A percentile compares a stretch with the other conserved stretches of the same genome.
phyloP scores from a whole-genome alignment of 2,888 invertebrate genomes.

The Calliopum simillimum region DNA sequence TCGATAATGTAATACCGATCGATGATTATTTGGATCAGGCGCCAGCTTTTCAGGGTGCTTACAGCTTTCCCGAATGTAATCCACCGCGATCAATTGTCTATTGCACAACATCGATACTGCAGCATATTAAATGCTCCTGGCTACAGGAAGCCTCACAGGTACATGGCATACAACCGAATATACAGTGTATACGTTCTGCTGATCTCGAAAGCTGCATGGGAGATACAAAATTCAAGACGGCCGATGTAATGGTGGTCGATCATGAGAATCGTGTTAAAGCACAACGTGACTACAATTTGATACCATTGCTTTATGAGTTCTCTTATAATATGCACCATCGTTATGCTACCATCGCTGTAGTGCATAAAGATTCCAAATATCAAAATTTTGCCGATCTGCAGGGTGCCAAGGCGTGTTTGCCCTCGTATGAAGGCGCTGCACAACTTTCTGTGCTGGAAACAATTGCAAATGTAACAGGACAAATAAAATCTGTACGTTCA shows the following conservation, averaged over 20 bases:
- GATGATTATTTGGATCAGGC: conserved; percentile 76
- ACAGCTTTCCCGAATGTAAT: conserved; percentile 77
- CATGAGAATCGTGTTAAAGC: conserved; percentile 80
- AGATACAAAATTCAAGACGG: conserved; percentile 72
- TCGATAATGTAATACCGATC: conserved; percentile 74
- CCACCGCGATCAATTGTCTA: conserved; percentile 74
- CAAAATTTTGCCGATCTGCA: conserved; percentile 73
- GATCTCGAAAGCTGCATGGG: conserved; percentile 76
- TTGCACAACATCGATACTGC: conserved; percentile 78
- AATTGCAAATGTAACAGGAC: conserved; percentile 65
- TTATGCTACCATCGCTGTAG: conserved; percentile 74
- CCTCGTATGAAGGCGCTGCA: conserved; percentile 81
- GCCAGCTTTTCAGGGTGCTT: conserved; percentile 73
- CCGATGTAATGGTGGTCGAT: conserved; percentile 79
- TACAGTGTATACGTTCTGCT: conserved; percentile 79
- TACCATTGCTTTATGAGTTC: conserved; percentile 61
- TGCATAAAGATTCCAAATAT: conserved; percentile 72
- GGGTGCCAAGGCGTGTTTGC: conserved; percentile 83
- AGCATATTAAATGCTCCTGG: conserved; percentile 83
- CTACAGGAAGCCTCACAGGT: conserved; percentile 79
- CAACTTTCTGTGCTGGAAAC: conserved; percentile 73
- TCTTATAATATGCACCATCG: conserved; percentile 62
- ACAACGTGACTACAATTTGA: conserved; percentile 70
- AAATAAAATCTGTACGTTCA: conserved; percentile 50
- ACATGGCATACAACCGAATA: conserved; percentile 81